Base-by-base conservation (phyloP, 2,797 vertebrate genomes). In the Crenuchus spilurus region DNA sequence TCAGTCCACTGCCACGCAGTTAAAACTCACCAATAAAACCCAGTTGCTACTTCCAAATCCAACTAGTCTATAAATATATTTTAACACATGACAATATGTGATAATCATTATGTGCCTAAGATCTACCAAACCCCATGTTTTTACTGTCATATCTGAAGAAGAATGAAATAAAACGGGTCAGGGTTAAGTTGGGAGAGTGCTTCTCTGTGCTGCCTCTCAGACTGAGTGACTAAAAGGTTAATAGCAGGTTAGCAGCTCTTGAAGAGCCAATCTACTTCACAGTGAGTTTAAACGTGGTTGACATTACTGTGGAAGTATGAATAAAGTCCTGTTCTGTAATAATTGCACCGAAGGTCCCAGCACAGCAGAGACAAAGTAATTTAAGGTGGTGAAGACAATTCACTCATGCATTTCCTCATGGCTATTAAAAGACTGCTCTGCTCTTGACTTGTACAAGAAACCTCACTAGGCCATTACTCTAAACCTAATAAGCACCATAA, bases 61-160 rank as follows among this genome's bases (percentile, higher is more conserved):
- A 76, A 85, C 90, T 93, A 93, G 80, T 84, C 88, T 91, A 93
- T 85, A 83, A 85, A 86, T 83, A 91, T 86, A 90, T 86, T n/a
- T 84, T 87, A 90, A 90, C 90, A 92, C 85, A 87, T 88, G 88
- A 91, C 87, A 85, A 90, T 86, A 86, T 89, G 80, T 80, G 85
- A 77, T 80, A 64, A 83, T 82, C 78, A 65, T 84, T 84, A 83
- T 79, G 84, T 82, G 84, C 85, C 78, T 90, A 85, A 83, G 85
- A 80, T 82, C 80, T 79, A 89, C 83, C 83, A 84, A 86, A 89
- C 80, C 77, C 85, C 75, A 74, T 83, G 79, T 85, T 86, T n/a
- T 80, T 83, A 83, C 85, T 81, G 86, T 80, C 80, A 83, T 66
- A 74, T 57, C 75, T 78, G 71, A 42, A 39, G 58, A n/a, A 33